Evolutionary conservation across 2,113 vertebrate species (phyloP).

Genomic region (Archilochus colubris): DNA sequence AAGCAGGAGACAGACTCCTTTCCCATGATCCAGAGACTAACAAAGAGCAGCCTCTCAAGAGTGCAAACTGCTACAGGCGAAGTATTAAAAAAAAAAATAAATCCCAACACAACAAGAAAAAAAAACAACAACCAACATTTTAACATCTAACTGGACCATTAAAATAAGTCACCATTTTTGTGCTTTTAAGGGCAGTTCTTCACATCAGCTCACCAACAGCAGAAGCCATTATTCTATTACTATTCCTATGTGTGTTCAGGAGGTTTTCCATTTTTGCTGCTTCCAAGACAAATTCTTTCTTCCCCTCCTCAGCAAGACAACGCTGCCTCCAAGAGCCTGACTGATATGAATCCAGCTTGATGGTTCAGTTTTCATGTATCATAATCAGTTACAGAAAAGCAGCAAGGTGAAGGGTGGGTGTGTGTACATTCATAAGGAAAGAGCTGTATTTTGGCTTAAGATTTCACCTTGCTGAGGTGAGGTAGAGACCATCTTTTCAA

Average conservation of each 20-base stretch:
- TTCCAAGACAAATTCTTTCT: not conserved
- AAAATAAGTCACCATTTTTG: not conserved
- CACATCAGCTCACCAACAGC: not conserved
- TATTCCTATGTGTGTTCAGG: not conserved
- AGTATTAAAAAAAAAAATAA: not conserved
- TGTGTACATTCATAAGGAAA: not conserved
- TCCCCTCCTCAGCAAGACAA: not conserved
- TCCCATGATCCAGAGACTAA: not conserved
- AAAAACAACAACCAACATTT: fast-evolving
- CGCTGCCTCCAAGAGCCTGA: not conserved
- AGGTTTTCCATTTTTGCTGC: not conserved
- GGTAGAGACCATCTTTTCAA: not conserved
- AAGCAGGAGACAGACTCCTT: not conserved
- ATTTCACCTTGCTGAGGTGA: not conserved
- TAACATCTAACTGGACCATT: not conserved
- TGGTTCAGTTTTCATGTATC: not conserved
- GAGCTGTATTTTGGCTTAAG: not conserved
- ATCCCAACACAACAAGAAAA: too few species aligned
- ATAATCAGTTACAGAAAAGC: not conserved
- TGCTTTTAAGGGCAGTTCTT: not conserved
- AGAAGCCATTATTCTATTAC: not conserved
- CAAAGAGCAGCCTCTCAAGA: not conserved
- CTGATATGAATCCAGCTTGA: not conserved
- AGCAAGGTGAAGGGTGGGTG: not conserved
- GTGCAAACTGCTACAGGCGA: not conserved